phyloP scores from a whole-genome alignment of 2,888 invertebrate species.

The Mythimna loreyi region DNA sequence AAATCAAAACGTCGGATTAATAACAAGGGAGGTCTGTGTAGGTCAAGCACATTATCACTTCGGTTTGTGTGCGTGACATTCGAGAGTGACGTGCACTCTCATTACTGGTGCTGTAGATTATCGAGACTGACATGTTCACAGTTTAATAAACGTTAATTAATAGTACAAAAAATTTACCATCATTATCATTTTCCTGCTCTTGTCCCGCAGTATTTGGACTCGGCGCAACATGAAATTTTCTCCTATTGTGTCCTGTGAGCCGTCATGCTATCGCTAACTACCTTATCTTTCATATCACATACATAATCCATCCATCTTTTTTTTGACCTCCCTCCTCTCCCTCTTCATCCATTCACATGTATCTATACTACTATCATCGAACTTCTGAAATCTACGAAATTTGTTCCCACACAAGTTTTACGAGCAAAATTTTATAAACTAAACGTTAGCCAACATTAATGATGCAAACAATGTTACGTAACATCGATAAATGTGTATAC shows the following conservation, averaged over 20 bases:
- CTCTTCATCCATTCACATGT: no score
- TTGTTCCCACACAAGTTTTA: constrained; percentile 51
- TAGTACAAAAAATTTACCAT: background rate
- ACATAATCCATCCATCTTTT: no score
- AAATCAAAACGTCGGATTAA: constrained; percentile 90
- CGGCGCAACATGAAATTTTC: no score
- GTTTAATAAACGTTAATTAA: constrained; percentile 16
- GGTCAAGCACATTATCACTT: constrained; percentile 88
- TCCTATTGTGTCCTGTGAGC: no score
- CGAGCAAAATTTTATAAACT: constrained; percentile 61
- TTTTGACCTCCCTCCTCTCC: no score
- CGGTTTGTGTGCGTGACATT: constrained; percentile 64
- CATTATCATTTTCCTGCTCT: no score
- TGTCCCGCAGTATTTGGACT: no score
- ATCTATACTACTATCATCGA: constrained; percentile 5
- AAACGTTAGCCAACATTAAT: constrained; percentile 73
- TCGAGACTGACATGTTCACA: constrained; percentile 23
- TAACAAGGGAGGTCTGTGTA: constrained; percentile 89
- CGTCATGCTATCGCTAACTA: no score
- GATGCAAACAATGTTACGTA: constrained; percentile 82
- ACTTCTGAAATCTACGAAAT: constrained; percentile 42
- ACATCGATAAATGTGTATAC: constrained; percentile 81
- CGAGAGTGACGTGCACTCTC: constrained; percentile 50
- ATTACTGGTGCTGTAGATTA: constrained; percentile 52
- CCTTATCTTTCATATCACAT: no score